phyloP scores from a whole-genome alignment of 2,888 invertebrate genomes.

The Idaea straminata region DNA sequence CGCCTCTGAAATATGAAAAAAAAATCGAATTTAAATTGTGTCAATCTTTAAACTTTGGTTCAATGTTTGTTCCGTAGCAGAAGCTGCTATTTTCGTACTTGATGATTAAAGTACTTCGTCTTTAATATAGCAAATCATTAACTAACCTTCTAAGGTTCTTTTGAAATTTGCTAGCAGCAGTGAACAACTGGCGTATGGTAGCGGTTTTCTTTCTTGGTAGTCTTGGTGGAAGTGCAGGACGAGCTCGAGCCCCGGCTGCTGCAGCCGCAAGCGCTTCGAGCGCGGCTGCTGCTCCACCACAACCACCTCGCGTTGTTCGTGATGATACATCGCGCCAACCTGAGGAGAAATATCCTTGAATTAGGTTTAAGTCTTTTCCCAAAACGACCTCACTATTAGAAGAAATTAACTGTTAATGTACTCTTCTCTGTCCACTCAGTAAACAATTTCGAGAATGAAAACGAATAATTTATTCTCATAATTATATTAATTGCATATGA shows the following conservation, averaged over 20 bases:
- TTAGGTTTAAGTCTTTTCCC: not conserved
- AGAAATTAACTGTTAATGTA: too few species aligned
- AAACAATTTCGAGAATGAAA: too few species aligned
- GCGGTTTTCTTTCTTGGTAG: slow-evolving; percentile 91
- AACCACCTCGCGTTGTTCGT: slow-evolving; percentile 80
- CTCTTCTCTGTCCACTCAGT: too few species aligned
- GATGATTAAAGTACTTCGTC: too few species aligned
- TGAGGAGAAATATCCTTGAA: slow-evolving; percentile 40
- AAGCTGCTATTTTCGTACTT: not conserved
- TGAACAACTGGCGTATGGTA: slow-evolving; percentile 95
- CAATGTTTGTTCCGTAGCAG: too few species aligned
- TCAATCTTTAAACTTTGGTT: not conserved
- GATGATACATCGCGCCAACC: slow-evolving; percentile 93
- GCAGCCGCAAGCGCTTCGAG: slow-evolving; percentile 83
- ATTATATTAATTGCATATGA: too few species aligned
- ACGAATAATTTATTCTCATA: too few species aligned
- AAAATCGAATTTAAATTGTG: not conserved
- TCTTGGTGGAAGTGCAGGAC: slow-evolving; percentile 82
- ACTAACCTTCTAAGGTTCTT: slow-evolving; percentile 83
- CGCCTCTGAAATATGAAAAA: slow-evolving; percentile 84
- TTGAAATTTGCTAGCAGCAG: slow-evolving; percentile 97
- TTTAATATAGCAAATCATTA: too few species aligned
- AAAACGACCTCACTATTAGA: not conserved
- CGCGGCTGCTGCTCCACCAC: slow-evolving; percentile 84
- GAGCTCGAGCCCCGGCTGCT: slow-evolving; percentile 66